phyloP scores from a whole-genome alignment of 1,140 invertebrate species.

The Thalassaphorura encarpata region DNA sequence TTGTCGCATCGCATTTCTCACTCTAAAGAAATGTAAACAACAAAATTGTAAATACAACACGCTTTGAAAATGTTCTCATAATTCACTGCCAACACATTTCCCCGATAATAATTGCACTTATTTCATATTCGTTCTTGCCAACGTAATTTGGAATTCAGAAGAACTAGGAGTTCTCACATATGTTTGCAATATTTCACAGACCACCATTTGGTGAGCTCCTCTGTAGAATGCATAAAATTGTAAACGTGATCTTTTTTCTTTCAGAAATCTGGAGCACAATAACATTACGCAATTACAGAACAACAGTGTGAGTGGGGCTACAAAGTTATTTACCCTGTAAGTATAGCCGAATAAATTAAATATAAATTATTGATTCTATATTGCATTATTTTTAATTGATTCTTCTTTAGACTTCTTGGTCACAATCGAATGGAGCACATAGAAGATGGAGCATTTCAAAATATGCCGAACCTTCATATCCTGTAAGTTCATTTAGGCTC shows the following conservation, averaged over 20 bases:
- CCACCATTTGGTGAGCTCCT: neutral
- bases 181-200: neutral
- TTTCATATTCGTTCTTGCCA: neutral
- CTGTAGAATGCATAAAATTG: neutral
- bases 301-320: slow-evolving; percentile 12
- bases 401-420: slow-evolving; percentile 47
- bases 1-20: too few relatives aligned
- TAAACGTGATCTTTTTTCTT: neutral
- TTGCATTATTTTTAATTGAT: neutral
- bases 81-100: too few relatives aligned
- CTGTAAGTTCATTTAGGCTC: slow-evolving; percentile 51
- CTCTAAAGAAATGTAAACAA: too few relatives aligned
- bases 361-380: neutral
- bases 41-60: too few relatives aligned
- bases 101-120: neutral
- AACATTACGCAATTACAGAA: slow-evolving; percentile 18
- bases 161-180: neutral
- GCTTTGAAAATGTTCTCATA: too few relatives aligned
- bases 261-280: slow-evolving; percentile 30
- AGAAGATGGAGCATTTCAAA: slow-evolving; percentile 51
- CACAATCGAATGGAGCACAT: slow-evolving; percentile 54
- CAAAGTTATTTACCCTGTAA: slow-evolving; percentile 54
- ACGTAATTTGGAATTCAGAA: neutral
- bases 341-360: slow-evolving; percentile 36
- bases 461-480: slow-evolving; percentile 52